Base-by-base conservation (phyloP, 2,113 vertebrate genomes). In the Typhlomys cinereus region DNA sequence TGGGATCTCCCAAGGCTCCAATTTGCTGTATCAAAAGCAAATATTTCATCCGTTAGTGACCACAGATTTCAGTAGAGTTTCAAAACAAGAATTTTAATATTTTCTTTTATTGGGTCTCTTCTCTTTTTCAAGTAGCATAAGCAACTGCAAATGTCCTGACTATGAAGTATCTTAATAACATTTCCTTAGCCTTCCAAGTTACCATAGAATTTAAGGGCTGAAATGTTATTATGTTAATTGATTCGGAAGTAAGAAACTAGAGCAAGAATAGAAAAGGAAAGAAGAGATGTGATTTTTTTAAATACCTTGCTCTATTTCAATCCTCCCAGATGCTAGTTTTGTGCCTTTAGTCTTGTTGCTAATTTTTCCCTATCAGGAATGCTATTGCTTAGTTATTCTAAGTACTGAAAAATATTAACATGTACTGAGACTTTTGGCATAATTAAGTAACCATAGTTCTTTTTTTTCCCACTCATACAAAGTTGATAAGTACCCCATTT, bases 81-180 rank as follows among this genome's bases (percentile, higher is more conserved):
- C 66, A 83, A 59, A 73, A 85, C 71, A 90, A 29, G 11, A 48
- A 41, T 93, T 95, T 87, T 96, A 93, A 84, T 93, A 89, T 88
- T 89, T 91, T 46, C 91, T 92, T 78, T 93, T 88, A 79, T 91
- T 75, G 89, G 62, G 41, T 50, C n/a, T 94, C 57, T 93, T 85
- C 81, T 88, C 52, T 93, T 80, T 80, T 78, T 94, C 73, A 85
- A 91, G 81, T 69, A 76, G 39, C 34, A 91, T 67, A 87, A 92
- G 92, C 61, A 95, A 85, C 67, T 71, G 44, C 20, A 94, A 88
- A 85, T 95, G 44, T 91, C 62, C 66, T 91, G 57, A 62, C 62
- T 52, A 92, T 91, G 73, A 70, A 82, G 52, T 89, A 52, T 73
- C 95, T 95, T 89, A 84, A 20, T 74, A n/a, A 41, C 5, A 52